phyloP scores from a whole-genome alignment of 2,113 vertebrate species.

The Cephalopterus ornatus region DNA sequence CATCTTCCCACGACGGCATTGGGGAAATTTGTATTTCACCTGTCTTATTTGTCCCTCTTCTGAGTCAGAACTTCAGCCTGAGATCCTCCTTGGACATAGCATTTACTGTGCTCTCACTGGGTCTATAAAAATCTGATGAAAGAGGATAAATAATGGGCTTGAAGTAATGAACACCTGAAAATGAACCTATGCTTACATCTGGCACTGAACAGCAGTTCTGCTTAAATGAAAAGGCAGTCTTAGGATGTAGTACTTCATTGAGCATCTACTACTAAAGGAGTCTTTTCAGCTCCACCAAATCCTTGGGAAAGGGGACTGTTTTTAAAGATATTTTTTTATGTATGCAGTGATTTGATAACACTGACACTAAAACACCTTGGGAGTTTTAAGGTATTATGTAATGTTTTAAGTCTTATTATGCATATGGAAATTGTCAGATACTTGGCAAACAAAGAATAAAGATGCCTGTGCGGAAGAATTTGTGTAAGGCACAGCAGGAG shows the following conservation, averaged over 20 bases:
- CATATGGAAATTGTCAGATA: background rate
- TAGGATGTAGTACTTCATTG: background rate
- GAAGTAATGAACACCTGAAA: background rate
- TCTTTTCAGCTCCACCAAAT: background rate
- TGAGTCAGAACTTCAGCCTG: background rate
- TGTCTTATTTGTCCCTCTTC: background rate
- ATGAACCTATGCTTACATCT: background rate
- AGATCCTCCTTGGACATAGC: background rate
- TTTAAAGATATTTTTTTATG: background rate
- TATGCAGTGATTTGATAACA: background rate
- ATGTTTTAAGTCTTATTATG: background rate
- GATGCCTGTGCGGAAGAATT: background rate
- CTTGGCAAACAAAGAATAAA: background rate
- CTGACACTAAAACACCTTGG: background rate
- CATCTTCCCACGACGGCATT: accelerated
- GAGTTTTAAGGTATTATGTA: background rate
- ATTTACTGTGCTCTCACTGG: accelerated
- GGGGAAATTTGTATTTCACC: background rate
- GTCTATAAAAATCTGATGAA: accelerated
- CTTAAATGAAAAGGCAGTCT: background rate
- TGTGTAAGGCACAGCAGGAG: background rate
- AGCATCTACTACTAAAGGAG: background rate
- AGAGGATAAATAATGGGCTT: background rate
- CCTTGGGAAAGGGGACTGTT: background rate
- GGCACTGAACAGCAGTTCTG: background rate